Conservation (phyloP, 1,140 invertebrate species). For the Sarcophaga bullata region DNA sequence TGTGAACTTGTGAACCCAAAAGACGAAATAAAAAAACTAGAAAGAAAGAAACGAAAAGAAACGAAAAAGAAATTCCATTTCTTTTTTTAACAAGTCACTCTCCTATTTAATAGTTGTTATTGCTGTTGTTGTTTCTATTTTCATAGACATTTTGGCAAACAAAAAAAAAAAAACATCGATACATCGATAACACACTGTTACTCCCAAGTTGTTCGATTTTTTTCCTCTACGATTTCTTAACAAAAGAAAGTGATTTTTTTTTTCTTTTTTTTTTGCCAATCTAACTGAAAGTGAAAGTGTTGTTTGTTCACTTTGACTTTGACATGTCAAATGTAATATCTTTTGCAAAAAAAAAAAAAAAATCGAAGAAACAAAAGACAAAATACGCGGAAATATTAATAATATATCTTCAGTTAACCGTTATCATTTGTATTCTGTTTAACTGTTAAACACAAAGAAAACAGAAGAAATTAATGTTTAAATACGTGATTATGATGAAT, state of each 20-base stretch:
- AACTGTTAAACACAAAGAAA: too few species aligned
- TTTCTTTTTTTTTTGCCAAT: not conserved
- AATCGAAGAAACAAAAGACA: not conserved
- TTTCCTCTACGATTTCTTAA: not conserved
- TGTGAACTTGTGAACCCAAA: constrained; percentile 14
- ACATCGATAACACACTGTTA: not conserved
- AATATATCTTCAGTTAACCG: not conserved
- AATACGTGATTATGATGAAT: not conserved
- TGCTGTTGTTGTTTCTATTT: not conserved
- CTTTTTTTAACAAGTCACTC: not conserved
- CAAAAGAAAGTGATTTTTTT: not conserved
- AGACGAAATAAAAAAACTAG: too few species aligned
- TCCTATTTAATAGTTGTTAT: not conserved
- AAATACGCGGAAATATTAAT: constrained; percentile 29
- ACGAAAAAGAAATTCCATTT: not conserved
- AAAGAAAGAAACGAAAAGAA: not conserved
- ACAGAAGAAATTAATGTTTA: not conserved
- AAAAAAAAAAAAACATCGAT: not conserved
- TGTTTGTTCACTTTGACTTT: not conserved
- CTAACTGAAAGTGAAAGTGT: constrained; percentile 22
- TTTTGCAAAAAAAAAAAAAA: not conserved
- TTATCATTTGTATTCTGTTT: too few species aligned
- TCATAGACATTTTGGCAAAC: not conserved
- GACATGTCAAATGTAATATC: not conserved
- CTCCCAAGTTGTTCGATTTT: not conserved